Base-by-base conservation (phyloP, 2,888 invertebrate genomes). In the Endomychus coccineus region DNA sequence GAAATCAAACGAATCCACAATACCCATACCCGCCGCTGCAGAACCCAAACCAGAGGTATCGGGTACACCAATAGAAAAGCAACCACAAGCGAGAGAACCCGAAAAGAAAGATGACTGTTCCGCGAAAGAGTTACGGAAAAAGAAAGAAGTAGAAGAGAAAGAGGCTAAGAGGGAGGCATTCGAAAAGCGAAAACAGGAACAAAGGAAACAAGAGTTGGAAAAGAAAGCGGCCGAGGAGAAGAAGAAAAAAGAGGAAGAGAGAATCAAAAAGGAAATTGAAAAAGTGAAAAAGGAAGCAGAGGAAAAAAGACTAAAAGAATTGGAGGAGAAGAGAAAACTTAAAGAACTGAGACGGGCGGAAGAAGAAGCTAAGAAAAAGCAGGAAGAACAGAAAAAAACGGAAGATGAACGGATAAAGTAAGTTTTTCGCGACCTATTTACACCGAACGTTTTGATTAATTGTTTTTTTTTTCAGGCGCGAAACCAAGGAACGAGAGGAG, bases 141-240 rank as follows among this genome's bases (percentile, higher is more conserved):
- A 53, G 23, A 52, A 48, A 30, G 52, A 49, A 38, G 34, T 43
- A 16, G 46, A 46, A 19, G 44, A 44, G 4, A 35, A 29, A 25
- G 49, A 54, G 41, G 39, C 27, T 9, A 51, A 52, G 40, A 56
- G 47, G 45, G 48, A 42, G 34, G 51, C 33, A 42, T 54, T 55
- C 41, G 57, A 62, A 45, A 63, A 69, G 38, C 64, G 65, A 23
- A 70, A 68, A 33, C 71, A 71, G 48, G 60, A 65, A 32, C 71
- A 71, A 44, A 70, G 69, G 44, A 58, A 67, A 31, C 67, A 67
- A 40, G 70, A 71, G 42, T 55, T 62, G 39, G 60, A 71, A 32
- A 70, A 70, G 36, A 71, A 68, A 43, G 70, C 71, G 12, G 69
- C 68, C 2, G 70, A 71, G 25, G 70, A 70, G 36, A 69, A 66